Evolutionary conservation across 35 echinoderm and acorn worm genomes (phyloP), one percentile per base, ranked within the genome.

Genomic region (Anneissia japonica): DNA sequence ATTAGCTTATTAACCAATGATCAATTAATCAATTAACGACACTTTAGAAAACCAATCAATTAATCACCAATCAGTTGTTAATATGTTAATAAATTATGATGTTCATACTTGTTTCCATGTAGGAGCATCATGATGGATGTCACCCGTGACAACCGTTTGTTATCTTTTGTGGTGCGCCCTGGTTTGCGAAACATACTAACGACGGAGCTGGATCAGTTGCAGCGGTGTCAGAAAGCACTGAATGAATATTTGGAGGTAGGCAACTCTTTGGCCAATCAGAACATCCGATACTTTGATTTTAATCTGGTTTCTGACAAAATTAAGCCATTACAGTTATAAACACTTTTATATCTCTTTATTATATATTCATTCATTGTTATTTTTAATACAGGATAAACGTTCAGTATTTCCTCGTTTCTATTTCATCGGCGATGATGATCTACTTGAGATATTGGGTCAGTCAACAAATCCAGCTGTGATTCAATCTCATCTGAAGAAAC

Each of bases 241-340:
- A 99, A 99, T 94, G 96, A 99, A 83, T 99, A 94, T 46, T 80
- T 99, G 12, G 96, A 99, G 92, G 96, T 99, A 90, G 7, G 76
- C 73, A 11, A 38, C 28, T 72, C 30, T 31, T 31, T 26, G 28
- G n/a, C n/a, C n/a, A 64, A 16, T 23, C 26, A 6, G 51, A 6
- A 64, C 51, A 64, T 1, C 10, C 21, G 26, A 26, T 64, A 64
- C 51, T 64, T 43, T 43, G 40, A 6, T 43, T 6, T 43, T 43
- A 6, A 43, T 43, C 14, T 43, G 40, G 40, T 43, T 43, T 43
- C 14, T 6, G 40, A 6, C 40, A 43, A 43, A 14, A 6, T 43
- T 43, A 14, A 79, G 21, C 37, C 4, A n/a, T 81, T 17, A 81
- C 12, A 14, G 26, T 2, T 17, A 82, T n/a, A 82, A 40, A 34